Conservation (phyloP, 2,888 invertebrate species). For the Lithophane semibrunnea region DNA sequence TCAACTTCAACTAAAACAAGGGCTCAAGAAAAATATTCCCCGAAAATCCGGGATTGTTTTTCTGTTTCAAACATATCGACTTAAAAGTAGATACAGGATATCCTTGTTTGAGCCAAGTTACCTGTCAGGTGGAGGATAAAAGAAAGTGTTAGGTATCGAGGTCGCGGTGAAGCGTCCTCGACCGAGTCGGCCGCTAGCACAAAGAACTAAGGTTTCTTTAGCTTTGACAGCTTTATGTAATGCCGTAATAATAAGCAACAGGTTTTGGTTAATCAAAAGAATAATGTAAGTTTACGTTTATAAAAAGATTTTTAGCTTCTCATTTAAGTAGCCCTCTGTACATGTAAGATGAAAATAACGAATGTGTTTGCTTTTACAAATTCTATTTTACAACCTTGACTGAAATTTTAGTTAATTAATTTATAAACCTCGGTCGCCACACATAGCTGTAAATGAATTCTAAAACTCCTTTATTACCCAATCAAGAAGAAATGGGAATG, state of each 20-base stretch:
- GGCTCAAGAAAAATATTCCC: conserved; percentile 6
- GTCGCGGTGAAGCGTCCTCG: conserved; percentile 73
- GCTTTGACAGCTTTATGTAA: conserved; percentile 40
- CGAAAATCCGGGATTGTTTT: conserved; percentile 49
- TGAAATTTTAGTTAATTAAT: background rate
- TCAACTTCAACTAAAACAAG: conserved; percentile 14
- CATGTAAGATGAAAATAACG: background rate
- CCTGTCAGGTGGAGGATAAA: conserved; percentile 75
- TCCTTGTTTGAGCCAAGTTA: conserved; percentile 72
- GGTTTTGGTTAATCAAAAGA: background rate
- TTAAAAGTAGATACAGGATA: conserved; percentile 72
- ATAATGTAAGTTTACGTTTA: background rate
- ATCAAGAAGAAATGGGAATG: background rate
- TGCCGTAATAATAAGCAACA: conserved; percentile 3
- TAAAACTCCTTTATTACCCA: background rate
- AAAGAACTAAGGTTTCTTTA: conserved; percentile 64
- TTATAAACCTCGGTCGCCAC: background rate
- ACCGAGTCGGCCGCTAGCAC: conserved; percentile 68
- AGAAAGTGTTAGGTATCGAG: conserved; percentile 74
- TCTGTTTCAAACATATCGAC: conserved; percentile 68
- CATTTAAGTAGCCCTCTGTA: background rate
- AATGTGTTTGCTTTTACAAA: background rate
- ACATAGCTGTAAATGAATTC: background rate
- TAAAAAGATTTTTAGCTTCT: background rate
- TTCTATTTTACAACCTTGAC: background rate